Percentiles rank a stretch among this genome's conserved stretches.
phyloP scores from a whole-genome alignment of 2,113 vertebrate genomes.

The Cyanoderma ruficeps region DNA sequence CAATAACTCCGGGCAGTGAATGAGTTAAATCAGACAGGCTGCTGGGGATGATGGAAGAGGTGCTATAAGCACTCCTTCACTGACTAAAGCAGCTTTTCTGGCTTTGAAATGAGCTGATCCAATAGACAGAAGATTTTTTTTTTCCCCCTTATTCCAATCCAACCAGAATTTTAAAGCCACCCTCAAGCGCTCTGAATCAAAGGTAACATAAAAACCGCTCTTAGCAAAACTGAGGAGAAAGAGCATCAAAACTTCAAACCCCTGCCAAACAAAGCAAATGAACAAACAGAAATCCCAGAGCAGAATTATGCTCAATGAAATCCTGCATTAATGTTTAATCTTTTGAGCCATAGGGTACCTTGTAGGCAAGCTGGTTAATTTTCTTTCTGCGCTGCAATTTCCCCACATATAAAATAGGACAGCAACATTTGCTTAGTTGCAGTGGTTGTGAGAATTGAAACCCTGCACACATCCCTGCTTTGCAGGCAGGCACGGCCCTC shows the following conservation, averaged over 20 bases:
- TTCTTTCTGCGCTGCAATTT: background rate
- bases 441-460: background rate
- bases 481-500: background rate
- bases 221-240: constrained; percentile 5
- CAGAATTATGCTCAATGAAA: constrained; percentile 20
- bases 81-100: constrained; percentile 17
- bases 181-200: constrained; percentile 23
- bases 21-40: background rate
- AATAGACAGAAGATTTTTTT: constrained; percentile 13
- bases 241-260: constrained; percentile 20
- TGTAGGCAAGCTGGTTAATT: background rate
- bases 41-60: background rate
- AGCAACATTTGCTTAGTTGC: background rate
- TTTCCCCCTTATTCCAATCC: background rate
- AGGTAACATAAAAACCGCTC: constrained; percentile 38
- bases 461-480: background rate
- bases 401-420: background rate
- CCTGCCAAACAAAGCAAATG: constrained; percentile 14
- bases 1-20: background rate
- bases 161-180: constrained; percentile 30
- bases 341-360: background rate
- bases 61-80: background rate
- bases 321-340: constrained; percentile 6
- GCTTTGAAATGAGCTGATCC: constrained; percentile 20
- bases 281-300: constrained; percentile 13